Evolutionary conservation across 2,113 vertebrate species (phyloP), one percentile per base, ranked within the genome.

Genomic region (Columba livia): DNA sequence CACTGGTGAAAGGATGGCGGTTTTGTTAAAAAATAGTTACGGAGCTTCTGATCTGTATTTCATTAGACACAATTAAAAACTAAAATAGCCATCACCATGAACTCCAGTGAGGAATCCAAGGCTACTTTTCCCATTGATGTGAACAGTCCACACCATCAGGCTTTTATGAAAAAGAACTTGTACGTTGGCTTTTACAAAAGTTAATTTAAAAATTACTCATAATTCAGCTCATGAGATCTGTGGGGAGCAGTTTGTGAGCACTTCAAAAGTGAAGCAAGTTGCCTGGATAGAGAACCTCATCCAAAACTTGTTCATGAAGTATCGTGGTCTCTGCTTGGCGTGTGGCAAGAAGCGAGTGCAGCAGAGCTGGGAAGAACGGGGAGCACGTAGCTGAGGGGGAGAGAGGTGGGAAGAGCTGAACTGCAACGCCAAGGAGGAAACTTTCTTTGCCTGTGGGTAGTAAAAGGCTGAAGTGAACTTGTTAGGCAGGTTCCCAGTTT

Each of bases 401-500:
- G 56, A 62, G 73, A 87, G 16, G 19, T 51, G 80, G 64, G 10
- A 84, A 54, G 24, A 79, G 67, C 58, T 61, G 72, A 53, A 79
- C 19, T 61, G 12, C 29, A 74, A 57, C 79, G 24, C 48, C 60
- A 13, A 47, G 72, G 53, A 67, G 56, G n/a, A 84, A 93, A 31
- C 42, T 42, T 40, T 51, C 60, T 65, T 47, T 92, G 90, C 92
- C 67, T 71, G 32, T 32, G 24, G 60, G 67, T 71, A 67, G 82
- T 70, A 92, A 87, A 82, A 95, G 44, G 58, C 36, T 15, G 11
- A 60, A 34, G 5, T 54, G 70, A 97, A 96, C 95, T 87, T 40
- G 97, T 61, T 70, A 29, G 95, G 93, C 97, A 94, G 88, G 96
- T 98, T 97, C 90, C 89, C 7, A 4, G 90, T 83, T 93, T 58